Evolutionary conservation across 2,113 vertebrate genomes (phyloP).

Genomic region (Pteropus alecto): DNA sequence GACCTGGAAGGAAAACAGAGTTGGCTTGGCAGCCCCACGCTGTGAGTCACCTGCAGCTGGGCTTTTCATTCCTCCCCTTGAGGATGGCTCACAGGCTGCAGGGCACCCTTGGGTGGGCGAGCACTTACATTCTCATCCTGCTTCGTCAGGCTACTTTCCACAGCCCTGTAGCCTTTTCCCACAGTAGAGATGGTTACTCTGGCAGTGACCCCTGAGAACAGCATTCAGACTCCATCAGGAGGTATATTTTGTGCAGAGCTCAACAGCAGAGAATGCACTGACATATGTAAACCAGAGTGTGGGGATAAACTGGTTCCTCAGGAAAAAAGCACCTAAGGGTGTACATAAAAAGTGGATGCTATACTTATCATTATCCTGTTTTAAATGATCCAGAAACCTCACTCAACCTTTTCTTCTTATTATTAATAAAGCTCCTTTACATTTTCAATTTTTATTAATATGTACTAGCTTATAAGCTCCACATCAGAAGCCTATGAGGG

Average conservation of each 20-base stretch:
- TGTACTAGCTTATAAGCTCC: background rate
- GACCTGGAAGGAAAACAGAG: constrained; percentile 82
- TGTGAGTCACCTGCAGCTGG: background rate
- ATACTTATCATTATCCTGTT: background rate
- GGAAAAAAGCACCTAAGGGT: background rate
- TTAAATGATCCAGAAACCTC: background rate
- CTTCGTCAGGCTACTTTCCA: background rate
- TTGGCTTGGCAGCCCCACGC: constrained; percentile 5
- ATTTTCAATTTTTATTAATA: background rate
- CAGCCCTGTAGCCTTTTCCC: constrained; percentile 14
- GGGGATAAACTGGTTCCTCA: background rate
- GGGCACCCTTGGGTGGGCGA: background rate
- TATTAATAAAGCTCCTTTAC: background rate
- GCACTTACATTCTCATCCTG: background rate
- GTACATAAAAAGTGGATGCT: background rate
- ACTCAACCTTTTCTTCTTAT: background rate
- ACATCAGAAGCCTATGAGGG: background rate
- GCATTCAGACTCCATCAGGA: background rate
- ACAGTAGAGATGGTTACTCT: background rate
- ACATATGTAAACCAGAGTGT: background rate
- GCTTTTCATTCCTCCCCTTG: background rate
- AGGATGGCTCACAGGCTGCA: background rate
- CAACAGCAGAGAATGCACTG: background rate
- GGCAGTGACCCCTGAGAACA: background rate
- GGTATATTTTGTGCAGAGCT: background rate